Conservation (phyloP, 2,113 vertebrate genomes). For the Strigops habroptila region DNA sequence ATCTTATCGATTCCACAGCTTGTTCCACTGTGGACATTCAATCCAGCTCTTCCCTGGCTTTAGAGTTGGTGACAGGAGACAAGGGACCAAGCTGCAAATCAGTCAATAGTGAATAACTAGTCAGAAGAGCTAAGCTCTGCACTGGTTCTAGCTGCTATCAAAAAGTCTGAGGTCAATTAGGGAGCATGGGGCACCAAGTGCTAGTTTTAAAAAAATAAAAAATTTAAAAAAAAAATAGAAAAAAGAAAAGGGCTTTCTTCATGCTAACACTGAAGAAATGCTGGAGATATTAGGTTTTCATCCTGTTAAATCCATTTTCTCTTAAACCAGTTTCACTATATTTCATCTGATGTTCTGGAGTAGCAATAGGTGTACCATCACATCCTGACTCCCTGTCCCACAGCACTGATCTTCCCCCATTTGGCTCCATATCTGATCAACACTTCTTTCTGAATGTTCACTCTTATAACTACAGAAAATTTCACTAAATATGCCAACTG, state of each 20-base stretch:
- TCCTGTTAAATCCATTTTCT: background rate
- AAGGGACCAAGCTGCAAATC: background rate
- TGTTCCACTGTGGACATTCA: background rate
- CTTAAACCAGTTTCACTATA: background rate
- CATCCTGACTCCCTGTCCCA: background rate
- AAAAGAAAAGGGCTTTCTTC: background rate
- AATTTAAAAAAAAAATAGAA: background rate
- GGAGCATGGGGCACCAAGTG: fast-evolving
- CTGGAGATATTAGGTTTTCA: background rate
- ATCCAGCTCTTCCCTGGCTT: background rate
- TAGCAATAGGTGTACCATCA: background rate
- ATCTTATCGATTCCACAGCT: background rate
- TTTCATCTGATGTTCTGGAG: background rate
- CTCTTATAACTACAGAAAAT: background rate
- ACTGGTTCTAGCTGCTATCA: background rate
- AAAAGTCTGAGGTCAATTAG: background rate
- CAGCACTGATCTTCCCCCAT: background rate
- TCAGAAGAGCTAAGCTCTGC: background rate
- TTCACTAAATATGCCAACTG: background rate
- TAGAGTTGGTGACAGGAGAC: background rate
- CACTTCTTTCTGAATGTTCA: background rate
- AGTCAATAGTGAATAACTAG: background rate
- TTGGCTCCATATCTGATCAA: background rate
- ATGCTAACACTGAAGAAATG: background rate
- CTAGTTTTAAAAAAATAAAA: background rate